phyloP scores from a whole-genome alignment of 2,888 invertebrate species.

The Leptopilina myrica region DNA sequence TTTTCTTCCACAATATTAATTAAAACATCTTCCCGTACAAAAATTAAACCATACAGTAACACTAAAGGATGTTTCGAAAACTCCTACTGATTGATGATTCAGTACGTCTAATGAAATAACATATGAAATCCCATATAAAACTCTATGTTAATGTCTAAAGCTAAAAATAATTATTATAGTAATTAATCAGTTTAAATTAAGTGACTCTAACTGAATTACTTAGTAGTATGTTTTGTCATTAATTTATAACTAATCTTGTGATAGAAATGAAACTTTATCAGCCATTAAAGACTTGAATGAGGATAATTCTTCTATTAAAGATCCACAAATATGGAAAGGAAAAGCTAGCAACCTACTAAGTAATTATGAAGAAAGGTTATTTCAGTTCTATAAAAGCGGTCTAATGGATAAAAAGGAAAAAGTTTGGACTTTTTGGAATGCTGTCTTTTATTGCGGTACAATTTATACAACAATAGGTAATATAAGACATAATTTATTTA shows the following conservation, averaged over 20 bases:
- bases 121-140: too few species aligned
- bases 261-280: slow-evolving; percentile 72
- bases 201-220: too few species aligned
- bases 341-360: slow-evolving; percentile 77
- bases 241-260: slow-evolving; percentile 10
- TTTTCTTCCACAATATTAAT: too few species aligned
- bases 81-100: too few species aligned
- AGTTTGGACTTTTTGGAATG: slow-evolving; percentile 90
- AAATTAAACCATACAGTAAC: too few species aligned
- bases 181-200: too few species aligned
- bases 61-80: too few species aligned
- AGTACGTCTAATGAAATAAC: too few species aligned
- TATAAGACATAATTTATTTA: too few species aligned
- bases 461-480: slow-evolving; percentile 94
- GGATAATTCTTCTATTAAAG: slow-evolving; percentile 63
- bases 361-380: slow-evolving; percentile 79
- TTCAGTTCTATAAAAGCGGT: slow-evolving; percentile 77
- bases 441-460: slow-evolving; percentile 92
- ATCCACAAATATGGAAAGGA: slow-evolving; percentile 78
- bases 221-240: background rate
- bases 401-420: slow-evolving; percentile 77
- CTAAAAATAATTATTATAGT: too few species aligned
- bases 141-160: too few species aligned
- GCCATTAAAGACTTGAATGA: slow-evolving; percentile 69
- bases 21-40: too few species aligned